Evolutionary conservation across 1,140 invertebrate genomes (phyloP).

Genomic region (Phenacoccus solenopsis): DNA sequence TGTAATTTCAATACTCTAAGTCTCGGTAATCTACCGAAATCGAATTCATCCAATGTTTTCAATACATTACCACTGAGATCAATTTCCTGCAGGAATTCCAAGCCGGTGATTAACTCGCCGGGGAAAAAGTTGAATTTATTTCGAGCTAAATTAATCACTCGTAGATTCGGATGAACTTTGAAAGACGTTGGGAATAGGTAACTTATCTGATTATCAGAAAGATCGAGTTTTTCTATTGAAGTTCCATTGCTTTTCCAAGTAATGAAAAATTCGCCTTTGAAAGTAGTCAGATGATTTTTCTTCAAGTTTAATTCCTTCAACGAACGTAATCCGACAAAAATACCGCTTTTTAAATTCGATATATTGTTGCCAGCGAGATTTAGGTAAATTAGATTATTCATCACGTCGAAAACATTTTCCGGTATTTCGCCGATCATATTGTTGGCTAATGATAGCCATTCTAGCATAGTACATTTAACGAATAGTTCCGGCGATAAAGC

Average conservation of each 20-base stretch:
- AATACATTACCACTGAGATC: slow-evolving; percentile 64
- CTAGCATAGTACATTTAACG: slow-evolving; percentile 47
- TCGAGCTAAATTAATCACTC: slow-evolving; percentile 47
- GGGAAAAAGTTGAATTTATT: slow-evolving; percentile 74
- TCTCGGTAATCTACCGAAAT: slow-evolving; percentile 64
- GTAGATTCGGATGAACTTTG: slow-evolving; percentile 59
- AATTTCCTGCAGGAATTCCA: slow-evolving; percentile 53
- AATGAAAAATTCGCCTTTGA: slow-evolving; percentile 66
- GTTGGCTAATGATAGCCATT: slow-evolving; percentile 48
- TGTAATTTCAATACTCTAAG: slow-evolving; percentile 53
- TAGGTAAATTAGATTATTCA: slow-evolving; percentile 53
- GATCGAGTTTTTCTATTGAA: slow-evolving; percentile 54
- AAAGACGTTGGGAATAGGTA: slow-evolving; percentile 71
- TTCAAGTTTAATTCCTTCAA: slow-evolving; percentile 51
- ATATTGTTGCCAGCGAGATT: slow-evolving; percentile 65
- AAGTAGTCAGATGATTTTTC: slow-evolving; percentile 55
- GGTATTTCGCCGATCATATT: slow-evolving; percentile 56
- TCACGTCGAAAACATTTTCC: slow-evolving; percentile 55
- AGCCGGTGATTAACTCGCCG: slow-evolving; percentile 54
- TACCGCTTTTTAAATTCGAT: slow-evolving; percentile 52
- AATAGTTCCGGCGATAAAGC: slow-evolving; percentile 56
- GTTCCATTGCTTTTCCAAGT: slow-evolving; percentile 43
- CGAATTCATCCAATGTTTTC: slow-evolving; percentile 62
- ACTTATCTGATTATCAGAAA: slow-evolving; percentile 60
- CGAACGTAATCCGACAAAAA: slow-evolving; percentile 53